phyloP scores from a whole-genome alignment of 2,113 vertebrate species.

The Tachycineta bicolor region DNA sequence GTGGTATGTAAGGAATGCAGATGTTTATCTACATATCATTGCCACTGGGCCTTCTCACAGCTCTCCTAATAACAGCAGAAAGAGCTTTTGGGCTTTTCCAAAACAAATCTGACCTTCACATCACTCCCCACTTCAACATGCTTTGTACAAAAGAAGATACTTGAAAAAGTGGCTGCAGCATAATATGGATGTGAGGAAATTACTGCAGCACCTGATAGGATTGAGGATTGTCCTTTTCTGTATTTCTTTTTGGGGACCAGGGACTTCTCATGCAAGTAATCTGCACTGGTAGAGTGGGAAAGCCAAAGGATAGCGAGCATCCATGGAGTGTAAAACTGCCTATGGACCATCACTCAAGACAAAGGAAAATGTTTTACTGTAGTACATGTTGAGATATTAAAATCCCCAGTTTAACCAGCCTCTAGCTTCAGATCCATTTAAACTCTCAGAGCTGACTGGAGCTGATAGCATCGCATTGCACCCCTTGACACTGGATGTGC shows the following conservation, averaged over 20 bases:
- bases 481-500: neutral
- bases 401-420: neutral
- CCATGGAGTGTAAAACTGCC: neutral
- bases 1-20: slow-evolving; percentile 72
- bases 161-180: neutral
- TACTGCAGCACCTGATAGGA: neutral
- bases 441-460: neutral
- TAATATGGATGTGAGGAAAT: neutral
- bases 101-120: slow-evolving; percentile 65
- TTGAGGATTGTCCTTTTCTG: neutral
- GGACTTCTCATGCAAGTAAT: neutral
- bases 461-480: neutral
- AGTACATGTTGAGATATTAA: neutral
- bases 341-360: neutral
- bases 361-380: neutral
- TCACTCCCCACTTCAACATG: slow-evolving; percentile 11
- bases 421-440: neutral
- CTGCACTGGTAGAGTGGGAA: neutral
- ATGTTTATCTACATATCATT: slow-evolving; percentile 70
- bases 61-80: slow-evolving; percentile 54
- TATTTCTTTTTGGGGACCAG: neutral
- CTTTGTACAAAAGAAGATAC: slow-evolving; percentile 24
- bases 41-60: slow-evolving; percentile 67
- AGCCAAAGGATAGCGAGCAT: neutral
- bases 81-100: slow-evolving; percentile 63